Evolutionary conservation across 2,888 invertebrate species (phyloP).

Genomic region (Nephrocerus scutellatus): DNA sequence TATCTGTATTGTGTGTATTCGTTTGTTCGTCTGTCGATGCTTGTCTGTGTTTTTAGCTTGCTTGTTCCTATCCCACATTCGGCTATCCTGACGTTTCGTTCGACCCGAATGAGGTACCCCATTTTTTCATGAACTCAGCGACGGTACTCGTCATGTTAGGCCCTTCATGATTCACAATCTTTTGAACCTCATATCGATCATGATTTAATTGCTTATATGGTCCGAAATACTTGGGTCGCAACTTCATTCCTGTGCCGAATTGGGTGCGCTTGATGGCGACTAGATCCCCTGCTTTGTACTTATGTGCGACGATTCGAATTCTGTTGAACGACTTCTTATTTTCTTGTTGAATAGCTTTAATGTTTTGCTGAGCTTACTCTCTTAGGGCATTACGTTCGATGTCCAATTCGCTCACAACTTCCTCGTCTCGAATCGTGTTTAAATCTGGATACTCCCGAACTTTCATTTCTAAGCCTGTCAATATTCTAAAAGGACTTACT

Average conservation of each 20-base stretch:
- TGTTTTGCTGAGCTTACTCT: constrained; percentile 5
- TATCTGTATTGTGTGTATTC: no score
- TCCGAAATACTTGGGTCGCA: constrained; percentile 15
- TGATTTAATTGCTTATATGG: constrained; percentile 14
- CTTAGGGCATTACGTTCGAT: not conserved
- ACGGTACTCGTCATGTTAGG: constrained; percentile 13
- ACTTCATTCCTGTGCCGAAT: constrained; percentile 13
- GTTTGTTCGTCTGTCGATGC: no score
- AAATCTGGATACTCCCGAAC: no score
- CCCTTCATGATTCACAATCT: constrained; percentile 13
- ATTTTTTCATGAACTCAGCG: constrained; percentile 16
- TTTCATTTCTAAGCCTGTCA: no score
- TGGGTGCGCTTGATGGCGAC: constrained; percentile 15
- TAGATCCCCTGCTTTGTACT: constrained; percentile 4
- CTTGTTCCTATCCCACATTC: constrained; percentile 16
- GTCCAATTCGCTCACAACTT: constrained; percentile 5
- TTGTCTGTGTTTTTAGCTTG: no score
- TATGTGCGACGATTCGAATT: not conserved
- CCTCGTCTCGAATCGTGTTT: not conserved
- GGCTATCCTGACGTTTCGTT: constrained; percentile 18
- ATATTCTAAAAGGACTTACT: no score
- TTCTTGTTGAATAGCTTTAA: constrained; percentile 4
- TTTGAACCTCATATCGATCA: constrained; percentile 17
- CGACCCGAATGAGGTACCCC: constrained; percentile 17
- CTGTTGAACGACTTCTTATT: constrained; percentile 7